phyloP scores from a whole-genome alignment of 2,888 invertebrate genomes.

The Netelia melanura region DNA sequence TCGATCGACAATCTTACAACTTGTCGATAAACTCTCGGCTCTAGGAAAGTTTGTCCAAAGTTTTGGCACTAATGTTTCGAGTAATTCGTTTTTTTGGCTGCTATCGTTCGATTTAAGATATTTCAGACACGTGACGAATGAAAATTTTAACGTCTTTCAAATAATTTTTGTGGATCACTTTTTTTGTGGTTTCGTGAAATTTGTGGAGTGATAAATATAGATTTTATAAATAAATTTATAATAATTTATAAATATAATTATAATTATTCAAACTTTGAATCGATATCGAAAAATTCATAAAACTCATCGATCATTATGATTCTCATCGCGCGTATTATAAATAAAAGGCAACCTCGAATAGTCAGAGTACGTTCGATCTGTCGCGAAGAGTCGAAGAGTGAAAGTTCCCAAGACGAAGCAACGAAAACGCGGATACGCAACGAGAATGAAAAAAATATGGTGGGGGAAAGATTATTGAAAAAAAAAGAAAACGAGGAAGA shows the following conservation, averaged over 20 bases:
- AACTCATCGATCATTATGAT: not conserved
- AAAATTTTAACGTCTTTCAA: not conserved
- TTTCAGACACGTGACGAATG: not conserved
- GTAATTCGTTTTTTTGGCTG: too few species aligned
- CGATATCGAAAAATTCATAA: not conserved
- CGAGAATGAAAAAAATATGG: not conserved
- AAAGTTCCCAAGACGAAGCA: not conserved
- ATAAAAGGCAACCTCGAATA: not conserved
- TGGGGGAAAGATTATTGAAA: not conserved
- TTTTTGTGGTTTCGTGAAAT: not conserved
- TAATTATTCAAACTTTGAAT: not conserved
- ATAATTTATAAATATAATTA: not conserved
- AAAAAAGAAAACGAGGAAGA: conserved; percentile 22
- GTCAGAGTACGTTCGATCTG: not conserved
- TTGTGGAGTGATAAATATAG: not conserved
- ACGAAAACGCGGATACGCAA: not conserved
- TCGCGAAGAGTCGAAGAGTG: not conserved
- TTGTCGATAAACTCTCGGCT: conserved; percentile 10
- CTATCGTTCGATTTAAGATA: too few species aligned
- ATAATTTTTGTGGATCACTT: not conserved
- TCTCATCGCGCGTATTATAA: not conserved
- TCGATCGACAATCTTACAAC: conserved; percentile 36
- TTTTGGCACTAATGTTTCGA: too few species aligned
- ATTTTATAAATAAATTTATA: not conserved
- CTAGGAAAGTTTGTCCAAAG: too few species aligned